Percentiles rank a stretch among this genome's conserved stretches.
These are phyloP conservation scores for Drosophila rellima DNA, from an alignment of 2,888 invertebrate genomes.

Conservation along the genomic window DNA sequence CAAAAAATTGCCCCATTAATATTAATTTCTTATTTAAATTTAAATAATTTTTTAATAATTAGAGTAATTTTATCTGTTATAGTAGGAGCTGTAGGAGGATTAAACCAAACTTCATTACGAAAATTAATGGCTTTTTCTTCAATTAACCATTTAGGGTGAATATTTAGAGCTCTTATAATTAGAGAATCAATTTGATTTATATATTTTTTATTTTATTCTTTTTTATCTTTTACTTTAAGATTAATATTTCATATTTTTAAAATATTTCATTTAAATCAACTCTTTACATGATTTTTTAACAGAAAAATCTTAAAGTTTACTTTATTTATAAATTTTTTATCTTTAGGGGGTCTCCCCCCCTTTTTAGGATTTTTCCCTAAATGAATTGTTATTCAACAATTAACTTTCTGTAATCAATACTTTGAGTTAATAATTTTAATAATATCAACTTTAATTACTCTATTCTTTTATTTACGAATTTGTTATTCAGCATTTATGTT, in stretches of 20 bases:
- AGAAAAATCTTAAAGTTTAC: constrained; percentile 86
- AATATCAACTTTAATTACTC: constrained; percentile 87
- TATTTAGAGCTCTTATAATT: constrained; percentile 86
- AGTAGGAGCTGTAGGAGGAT: constrained; percentile 86
- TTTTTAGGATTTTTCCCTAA: constrained; percentile 89
- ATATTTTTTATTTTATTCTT: constrained; percentile 86
- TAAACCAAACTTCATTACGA: constrained; percentile 87
- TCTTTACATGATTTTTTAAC: constrained; percentile 80
- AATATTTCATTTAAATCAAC: constrained; percentile 87
- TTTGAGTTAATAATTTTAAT: constrained; percentile 85
- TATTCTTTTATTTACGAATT: constrained; percentile 87
- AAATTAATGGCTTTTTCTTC: constrained; percentile 89
- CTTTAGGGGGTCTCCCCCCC: constrained; percentile 88
- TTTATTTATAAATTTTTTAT: constrained; percentile 87
- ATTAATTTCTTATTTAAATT: constrained; percentile 86
- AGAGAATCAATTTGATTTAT: constrained; percentile 86
- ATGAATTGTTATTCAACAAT: constrained; percentile 87
- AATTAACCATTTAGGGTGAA: constrained; percentile 89
- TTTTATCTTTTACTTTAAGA: constrained; percentile 86
- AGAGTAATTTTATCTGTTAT: constrained; percentile 86
- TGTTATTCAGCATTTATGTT: constrained; percentile 86
- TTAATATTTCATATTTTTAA: constrained; percentile 86
- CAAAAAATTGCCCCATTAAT: constrained; percentile 89
- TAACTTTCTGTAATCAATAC: constrained; percentile 86
- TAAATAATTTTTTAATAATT: constrained; percentile 85